Conservation (phyloP, 2,888 invertebrate genomes). For the Melinopterus prodromus region DNA sequence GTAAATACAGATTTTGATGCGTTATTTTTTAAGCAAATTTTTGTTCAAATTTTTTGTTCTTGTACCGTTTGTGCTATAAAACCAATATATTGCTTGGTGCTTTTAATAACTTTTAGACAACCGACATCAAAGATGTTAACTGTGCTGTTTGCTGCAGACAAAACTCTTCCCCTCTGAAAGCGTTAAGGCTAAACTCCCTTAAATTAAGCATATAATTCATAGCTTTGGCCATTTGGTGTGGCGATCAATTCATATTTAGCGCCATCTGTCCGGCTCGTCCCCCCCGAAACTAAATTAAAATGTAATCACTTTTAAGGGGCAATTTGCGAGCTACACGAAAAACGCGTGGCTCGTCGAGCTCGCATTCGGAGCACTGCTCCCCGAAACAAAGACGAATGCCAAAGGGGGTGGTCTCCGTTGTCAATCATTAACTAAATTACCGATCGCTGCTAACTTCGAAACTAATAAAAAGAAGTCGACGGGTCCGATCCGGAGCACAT, state of each 20-base stretch:
- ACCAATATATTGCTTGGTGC: no score
- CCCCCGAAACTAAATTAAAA: conserved; percentile 20
- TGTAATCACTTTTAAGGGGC: conserved; percentile 22
- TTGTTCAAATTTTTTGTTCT: not conserved
- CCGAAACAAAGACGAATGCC: conserved; percentile 4
- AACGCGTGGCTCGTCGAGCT: not conserved
- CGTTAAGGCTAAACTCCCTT: conserved; percentile 4
- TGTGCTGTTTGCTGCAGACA: not conserved
- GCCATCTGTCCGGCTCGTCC: conserved; percentile 18
- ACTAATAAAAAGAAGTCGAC: conserved; percentile 17
- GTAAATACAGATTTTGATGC: no score
- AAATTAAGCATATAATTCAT: conserved; percentile 4
- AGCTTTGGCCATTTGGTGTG: conserved; percentile 4
- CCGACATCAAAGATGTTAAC: no score
- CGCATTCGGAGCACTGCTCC: not conserved
- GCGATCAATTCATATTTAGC: conserved; percentile 24
- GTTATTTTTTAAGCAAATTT: not conserved
- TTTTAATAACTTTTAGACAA: no score
- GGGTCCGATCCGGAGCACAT: not conserved
- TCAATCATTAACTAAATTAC: conserved; percentile 27
- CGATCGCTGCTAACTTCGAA: conserved; percentile 17
- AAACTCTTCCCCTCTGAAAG: not conserved
- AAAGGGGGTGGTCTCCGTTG: conserved; percentile 4
- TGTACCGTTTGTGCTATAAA: not conserved
- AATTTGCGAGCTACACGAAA: conserved; percentile 11